These are phyloP conservation scores for Sebastes aleutianus DNA, from an alignment of 2,797 vertebrate species.

Conservation along the genomic window DNA sequence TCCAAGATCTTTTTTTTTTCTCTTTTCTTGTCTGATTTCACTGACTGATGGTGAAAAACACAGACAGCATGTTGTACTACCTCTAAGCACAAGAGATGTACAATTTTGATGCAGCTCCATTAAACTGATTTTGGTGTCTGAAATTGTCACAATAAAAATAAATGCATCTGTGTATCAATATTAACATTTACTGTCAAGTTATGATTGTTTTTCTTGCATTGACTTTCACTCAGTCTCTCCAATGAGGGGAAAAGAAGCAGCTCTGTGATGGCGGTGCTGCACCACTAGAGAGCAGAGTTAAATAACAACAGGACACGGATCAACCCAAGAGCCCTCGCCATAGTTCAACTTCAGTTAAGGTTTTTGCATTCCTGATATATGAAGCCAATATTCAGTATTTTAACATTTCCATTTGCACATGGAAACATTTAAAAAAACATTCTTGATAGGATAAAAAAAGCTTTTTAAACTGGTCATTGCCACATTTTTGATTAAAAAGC, in stretches of 20 bases:
- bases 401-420: not conserved
- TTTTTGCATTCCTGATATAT: not conserved
- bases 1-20: too few relatives aligned
- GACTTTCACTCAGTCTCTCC: not conserved
- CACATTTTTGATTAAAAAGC: not conserved
- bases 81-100: too few relatives aligned
- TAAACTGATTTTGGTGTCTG: too few relatives aligned
- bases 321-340: not conserved
- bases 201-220: not conserved
- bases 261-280: not conserved
- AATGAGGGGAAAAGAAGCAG: accelerated
- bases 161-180: not conserved
- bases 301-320: not conserved
- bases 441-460: not conserved
- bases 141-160: not conserved
- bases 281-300: conserved; percentile 43
- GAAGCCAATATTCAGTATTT: conserved; percentile 6
- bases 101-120: too few relatives aligned
- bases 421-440: not conserved
- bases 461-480: accelerated
- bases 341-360: not conserved
- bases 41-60: too few relatives aligned
- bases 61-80: too few relatives aligned
- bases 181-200: not conserved
- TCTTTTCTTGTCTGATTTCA: too few relatives aligned